Evolutionary conservation across 2,113 vertebrate genomes (phyloP), one percentile per base, ranked within the genome.

Genomic region (Takifugu flavidus): DNA sequence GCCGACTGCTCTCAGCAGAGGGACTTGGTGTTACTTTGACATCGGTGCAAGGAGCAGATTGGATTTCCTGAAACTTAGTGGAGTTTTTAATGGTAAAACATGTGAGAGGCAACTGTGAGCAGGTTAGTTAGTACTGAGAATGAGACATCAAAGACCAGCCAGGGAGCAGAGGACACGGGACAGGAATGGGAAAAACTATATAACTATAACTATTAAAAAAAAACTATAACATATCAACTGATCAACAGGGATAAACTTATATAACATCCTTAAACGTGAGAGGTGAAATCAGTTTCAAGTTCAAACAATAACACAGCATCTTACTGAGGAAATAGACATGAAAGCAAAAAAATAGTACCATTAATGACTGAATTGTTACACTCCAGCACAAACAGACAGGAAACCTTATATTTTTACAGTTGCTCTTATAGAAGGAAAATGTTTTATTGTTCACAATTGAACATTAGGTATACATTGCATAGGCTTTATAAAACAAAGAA

Each of bases 131-230:
- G 27, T 12, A 1, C 44, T 49, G 26, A 55, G 20, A 49, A 59
- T 39, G 45, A 66, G 20, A 49, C 53, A 44, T 12, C 39, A 29
- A 29, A 53, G 42, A 46, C 20, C 39, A 53, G 46, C 27, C 42
- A 13, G 12, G 50, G 42, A 46, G 39, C 51, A 76, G 52, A 46
- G 25, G 13, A 25, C 44, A 51, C 13, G 2, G 70, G 20, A 43
- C 27, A 11, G 28, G 6, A 39, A 39, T 56, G 45, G 31, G 26
- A 31, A 39, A 66, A 20, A 20, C 20, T 20, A 20, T 20, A 20
- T 20, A 20, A 20, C 20, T 20, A 20, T 20, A 20, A 20, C 20
- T 53, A 6, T 50, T 5, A 31, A 31, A 6, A 6, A 49, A 59
- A 63, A n/a, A 59, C 47, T 26, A 59, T 50, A 20, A 20, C 20